These are phyloP conservation scores for Chrysolina americana DNA, from an alignment of 2,888 invertebrate genomes.

Conservation along the genomic window DNA sequence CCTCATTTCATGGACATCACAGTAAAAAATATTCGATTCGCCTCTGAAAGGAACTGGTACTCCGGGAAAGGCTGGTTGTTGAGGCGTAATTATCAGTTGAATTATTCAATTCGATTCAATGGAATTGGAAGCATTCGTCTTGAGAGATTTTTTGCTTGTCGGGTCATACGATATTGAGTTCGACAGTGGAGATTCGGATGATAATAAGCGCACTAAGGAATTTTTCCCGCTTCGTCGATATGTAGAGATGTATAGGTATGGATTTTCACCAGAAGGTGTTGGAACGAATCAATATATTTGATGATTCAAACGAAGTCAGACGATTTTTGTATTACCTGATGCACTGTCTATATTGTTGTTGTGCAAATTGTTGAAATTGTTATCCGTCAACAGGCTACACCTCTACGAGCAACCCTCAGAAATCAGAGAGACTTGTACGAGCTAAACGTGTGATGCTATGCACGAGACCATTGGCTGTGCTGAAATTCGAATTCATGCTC, in stretches of 20 bases:
- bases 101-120: constrained; percentile 13
- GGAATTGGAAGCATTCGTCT: constrained; percentile 13
- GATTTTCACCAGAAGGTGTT: too few relatives aligned
- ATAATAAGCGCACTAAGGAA: not conserved
- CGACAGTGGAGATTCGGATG: not conserved
- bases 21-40: constrained; percentile 33
- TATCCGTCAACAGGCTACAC: too few relatives aligned
- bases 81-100: constrained; percentile 17
- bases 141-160: not conserved
- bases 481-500: too few relatives aligned
- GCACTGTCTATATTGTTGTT: too few relatives aligned
- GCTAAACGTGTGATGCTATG: too few relatives aligned
- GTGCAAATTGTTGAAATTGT: too few relatives aligned
- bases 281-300: too few relatives aligned
- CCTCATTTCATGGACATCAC: constrained; percentile 28
- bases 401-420: too few relatives aligned
- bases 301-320: too few relatives aligned
- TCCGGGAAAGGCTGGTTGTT: not conserved
- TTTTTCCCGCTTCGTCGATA: not conserved
- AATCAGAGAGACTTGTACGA: too few relatives aligned
- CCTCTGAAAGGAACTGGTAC: not conserved
- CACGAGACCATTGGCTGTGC: too few relatives aligned
- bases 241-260: not conserved
- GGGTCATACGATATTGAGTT: constrained; percentile 7
- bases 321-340: too few relatives aligned